A percentile compares a stretch with the other conserved stretches of the same genome.
phyloP scores from a whole-genome alignment of 2,797 vertebrate species.

The Iguana delicatissima region DNA sequence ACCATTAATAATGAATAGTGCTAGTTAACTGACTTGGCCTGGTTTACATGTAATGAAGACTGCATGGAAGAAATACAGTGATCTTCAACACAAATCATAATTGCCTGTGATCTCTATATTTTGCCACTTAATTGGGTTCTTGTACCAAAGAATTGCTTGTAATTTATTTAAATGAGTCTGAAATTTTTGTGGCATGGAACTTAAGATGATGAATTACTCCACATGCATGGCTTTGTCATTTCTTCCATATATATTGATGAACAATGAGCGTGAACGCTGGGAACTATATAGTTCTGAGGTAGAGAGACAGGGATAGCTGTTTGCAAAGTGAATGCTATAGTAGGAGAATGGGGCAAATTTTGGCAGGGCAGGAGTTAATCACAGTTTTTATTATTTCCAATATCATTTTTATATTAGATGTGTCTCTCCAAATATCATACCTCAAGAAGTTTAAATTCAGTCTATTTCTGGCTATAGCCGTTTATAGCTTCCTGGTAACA shows the following conservation, averaged over 20 bases:
- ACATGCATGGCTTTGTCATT: neutral
- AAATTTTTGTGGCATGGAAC: neutral
- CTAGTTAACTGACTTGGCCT: neutral
- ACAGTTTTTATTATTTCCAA: neutral
- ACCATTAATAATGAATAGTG: neutral
- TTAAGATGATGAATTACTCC: neutral
- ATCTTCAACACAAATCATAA: too few relatives aligned
- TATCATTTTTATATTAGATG: neutral
- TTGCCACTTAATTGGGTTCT: neutral
- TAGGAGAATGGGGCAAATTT: neutral
- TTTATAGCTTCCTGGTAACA: neutral
- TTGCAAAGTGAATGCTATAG: neutral
- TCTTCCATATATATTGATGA: neutral
- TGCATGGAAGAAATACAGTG: too few relatives aligned
- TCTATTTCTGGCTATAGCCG: neutral
- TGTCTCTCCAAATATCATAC: neutral
- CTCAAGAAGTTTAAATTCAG: neutral
- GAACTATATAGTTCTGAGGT: too few relatives aligned
- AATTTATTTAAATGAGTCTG: neutral
- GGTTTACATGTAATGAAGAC: neutral
- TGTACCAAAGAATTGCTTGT: neutral
- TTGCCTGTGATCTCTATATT: neutral
- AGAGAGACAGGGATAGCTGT: neutral
- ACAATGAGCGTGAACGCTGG: neutral
- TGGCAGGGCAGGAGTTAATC: neutral